Conservation (phyloP, 2,113 vertebrate genomes). For the Drymodes brunneopygia region DNA sequence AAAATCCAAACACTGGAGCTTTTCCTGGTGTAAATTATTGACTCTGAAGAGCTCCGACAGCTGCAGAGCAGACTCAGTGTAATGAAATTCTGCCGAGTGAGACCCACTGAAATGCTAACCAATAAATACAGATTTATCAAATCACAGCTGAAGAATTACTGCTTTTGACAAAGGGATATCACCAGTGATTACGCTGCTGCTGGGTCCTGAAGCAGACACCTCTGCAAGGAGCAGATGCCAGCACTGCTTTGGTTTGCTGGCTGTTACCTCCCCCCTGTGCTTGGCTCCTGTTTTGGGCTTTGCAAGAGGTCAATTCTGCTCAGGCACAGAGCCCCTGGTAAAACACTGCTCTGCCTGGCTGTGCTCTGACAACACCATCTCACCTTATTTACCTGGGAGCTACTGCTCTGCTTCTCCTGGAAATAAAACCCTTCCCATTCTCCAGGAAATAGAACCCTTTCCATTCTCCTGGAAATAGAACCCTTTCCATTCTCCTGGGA, state of each 20-base stretch:
- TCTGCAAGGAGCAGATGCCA: background rate
- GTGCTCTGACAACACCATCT: background rate
- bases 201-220: background rate
- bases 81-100: background rate
- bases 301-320: background rate
- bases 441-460: background rate
- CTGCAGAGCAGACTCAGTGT: background rate
- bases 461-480: background rate
- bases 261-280: background rate
- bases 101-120: background rate
- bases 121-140: background rate
- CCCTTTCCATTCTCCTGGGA: background rate
- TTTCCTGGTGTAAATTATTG: background rate
- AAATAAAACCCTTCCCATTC: background rate
- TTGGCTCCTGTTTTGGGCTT: background rate
- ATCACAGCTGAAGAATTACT: background rate
- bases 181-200: background rate
- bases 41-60: background rate
- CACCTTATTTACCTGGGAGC: background rate
- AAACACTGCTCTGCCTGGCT: background rate
- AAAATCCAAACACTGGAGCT: background rate
- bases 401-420: background rate
- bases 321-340: background rate
- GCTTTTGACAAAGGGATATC: background rate
- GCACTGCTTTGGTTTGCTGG: background rate